Evolutionary conservation across 1,140 invertebrate species (phyloP).

Genomic region (Drosophila bocqueti): DNA sequence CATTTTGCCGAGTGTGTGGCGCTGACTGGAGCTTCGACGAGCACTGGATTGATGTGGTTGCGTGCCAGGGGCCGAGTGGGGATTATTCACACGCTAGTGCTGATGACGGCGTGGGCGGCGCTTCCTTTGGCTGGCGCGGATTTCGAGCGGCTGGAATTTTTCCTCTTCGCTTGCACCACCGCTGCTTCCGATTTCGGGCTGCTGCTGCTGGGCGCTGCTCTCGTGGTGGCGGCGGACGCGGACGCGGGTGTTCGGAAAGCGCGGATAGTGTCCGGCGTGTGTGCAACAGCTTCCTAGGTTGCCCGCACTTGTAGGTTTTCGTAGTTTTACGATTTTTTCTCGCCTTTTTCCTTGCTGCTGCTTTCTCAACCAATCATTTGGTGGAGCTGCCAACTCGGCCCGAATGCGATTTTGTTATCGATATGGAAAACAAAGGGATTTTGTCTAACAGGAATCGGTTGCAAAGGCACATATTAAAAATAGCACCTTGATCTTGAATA

Average conservation of each 20-base stretch:
- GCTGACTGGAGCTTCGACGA: slow-evolving; percentile 37
- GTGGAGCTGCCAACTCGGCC: slow-evolving; percentile 53
- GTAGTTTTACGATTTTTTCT: slow-evolving; percentile 71
- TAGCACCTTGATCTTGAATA: not conserved
- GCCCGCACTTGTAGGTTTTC: slow-evolving; percentile 75
- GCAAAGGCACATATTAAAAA: not conserved
- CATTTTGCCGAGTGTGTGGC: slow-evolving; percentile 57
- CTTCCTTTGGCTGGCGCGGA: slow-evolving; percentile 72
- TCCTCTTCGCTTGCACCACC: slow-evolving; percentile 63
- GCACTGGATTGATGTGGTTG: slow-evolving; percentile 2
- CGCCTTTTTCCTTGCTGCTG: slow-evolving; percentile 52
- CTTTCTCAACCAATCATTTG: slow-evolving; percentile 52
- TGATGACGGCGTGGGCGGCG: slow-evolving; percentile 47
- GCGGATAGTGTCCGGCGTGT: slow-evolving; percentile 20
- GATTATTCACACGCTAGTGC: slow-evolving; percentile 5
- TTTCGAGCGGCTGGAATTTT: slow-evolving; percentile 60
- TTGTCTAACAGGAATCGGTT: not conserved
- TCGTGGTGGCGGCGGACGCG: slow-evolving; percentile 20
- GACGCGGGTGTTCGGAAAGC: slow-evolving; percentile 3
- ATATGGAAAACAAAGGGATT: not conserved
- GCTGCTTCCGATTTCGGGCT: slow-evolving; percentile 12
- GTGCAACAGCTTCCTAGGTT: slow-evolving; percentile 58
- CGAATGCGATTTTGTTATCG: slow-evolving; percentile 14
- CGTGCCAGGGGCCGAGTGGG: slow-evolving; percentile 3
- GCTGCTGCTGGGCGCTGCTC: slow-evolving; percentile 29